These are phyloP conservation scores for Electrophaes corylata DNA, from an alignment of 2,888 invertebrate species.

Conservation along the genomic window DNA sequence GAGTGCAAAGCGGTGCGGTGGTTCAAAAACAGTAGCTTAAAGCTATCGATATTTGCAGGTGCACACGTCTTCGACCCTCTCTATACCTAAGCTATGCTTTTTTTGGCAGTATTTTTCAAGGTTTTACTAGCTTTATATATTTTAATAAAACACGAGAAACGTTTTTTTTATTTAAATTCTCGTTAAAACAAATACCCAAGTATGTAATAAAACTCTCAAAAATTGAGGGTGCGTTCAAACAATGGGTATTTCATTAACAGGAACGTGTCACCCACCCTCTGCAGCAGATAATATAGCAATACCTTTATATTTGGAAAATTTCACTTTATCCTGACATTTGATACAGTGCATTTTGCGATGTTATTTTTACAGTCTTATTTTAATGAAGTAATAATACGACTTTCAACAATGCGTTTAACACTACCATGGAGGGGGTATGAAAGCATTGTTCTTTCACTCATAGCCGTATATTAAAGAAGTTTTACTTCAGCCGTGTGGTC, in stretches of 20 bases:
- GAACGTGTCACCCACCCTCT: slow-evolving; percentile 12
- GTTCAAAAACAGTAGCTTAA: too few relatives aligned
- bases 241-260: slow-evolving; percentile 30
- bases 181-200: background rate
- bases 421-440: too few relatives aligned
- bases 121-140: background rate
- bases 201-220: slow-evolving; percentile 20
- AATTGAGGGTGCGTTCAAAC: slow-evolving; percentile 30
- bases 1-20: too few relatives aligned
- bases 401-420: too few relatives aligned
- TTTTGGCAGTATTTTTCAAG: background rate
- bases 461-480: too few relatives aligned
- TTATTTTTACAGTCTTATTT: too few relatives aligned
- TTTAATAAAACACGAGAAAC: background rate
- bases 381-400: too few relatives aligned
- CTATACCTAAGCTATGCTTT: background rate
- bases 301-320: background rate
- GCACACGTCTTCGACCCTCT: background rate
- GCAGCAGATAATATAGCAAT: background rate
- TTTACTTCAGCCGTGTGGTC: too few relatives aligned
- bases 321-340: too few relatives aligned
- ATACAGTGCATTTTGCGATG: too few relatives aligned
- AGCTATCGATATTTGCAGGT: background rate
- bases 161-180: background rate
- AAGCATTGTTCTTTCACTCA: too few relatives aligned